Conservation (phyloP, 2,888 invertebrate species). For the Protonemura montana region DNA sequence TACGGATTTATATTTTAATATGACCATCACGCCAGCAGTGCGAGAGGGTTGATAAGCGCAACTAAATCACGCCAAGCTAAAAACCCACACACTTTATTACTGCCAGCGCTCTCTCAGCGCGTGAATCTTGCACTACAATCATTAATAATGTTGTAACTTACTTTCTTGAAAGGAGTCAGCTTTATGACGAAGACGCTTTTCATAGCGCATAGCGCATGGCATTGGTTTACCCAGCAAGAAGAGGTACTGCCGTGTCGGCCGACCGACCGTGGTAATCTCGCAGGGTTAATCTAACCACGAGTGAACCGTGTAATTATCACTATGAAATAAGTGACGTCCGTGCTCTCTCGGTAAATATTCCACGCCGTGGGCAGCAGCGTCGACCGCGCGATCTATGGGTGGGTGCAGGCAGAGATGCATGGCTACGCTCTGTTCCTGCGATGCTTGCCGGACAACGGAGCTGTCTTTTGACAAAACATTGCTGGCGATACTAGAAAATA, state of each 20-base stretch:
- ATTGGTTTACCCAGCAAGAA: neutral
- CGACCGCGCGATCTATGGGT: neutral
- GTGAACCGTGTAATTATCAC: conserved; percentile 46
- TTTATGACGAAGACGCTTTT: too few species aligned
- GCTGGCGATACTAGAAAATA: too few species aligned
- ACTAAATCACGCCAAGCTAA: neutral
- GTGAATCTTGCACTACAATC: conserved; percentile 23
- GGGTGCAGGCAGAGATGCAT: neutral
- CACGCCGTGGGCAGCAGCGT: neutral
- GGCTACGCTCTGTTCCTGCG: neutral
- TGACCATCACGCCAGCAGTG: neutral
- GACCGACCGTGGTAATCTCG: conserved; percentile 44
- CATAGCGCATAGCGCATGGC: neutral
- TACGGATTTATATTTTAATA: neutral
- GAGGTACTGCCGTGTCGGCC: neutral
- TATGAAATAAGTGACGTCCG: conserved; percentile 55
- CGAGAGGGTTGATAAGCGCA: neutral
- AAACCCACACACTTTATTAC: neutral
- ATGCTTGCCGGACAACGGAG: neutral
- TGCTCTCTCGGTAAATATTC: conserved; percentile 66
- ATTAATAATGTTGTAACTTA: conserved; percentile 37
- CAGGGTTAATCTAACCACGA: conserved; percentile 41
- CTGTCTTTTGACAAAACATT: too few species aligned
- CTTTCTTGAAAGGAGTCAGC: neutral
- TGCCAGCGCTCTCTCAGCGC: neutral